Evolutionary conservation across 2,888 invertebrate genomes (phyloP), one percentile per base, ranked within the genome.

Genomic region (Mythimna vitellina): DNA sequence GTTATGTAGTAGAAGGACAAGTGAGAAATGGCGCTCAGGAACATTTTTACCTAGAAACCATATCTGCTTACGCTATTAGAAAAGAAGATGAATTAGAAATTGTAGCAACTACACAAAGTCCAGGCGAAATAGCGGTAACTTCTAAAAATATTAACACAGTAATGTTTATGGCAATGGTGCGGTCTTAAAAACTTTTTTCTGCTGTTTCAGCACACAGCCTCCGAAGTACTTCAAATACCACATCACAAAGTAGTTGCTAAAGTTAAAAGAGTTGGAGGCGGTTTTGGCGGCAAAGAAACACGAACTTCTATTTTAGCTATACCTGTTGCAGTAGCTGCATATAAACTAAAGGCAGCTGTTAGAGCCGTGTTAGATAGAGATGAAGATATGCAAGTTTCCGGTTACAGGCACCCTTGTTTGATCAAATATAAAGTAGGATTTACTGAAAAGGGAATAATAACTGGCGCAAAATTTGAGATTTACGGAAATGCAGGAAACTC

Each of bases 11-110:
- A 53, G 97, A 98, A 90, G 98, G 98, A 0, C 97, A 97, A 85
- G 94, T 97, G 66, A 95, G 97, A 87, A 97, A 97, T 74, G 98
- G 98, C 5, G 98, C 98, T 0, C 99, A 99, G 92, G 99, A 99
- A 90, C 99, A 99, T 91, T 99, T 99, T 93, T 99, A 99, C 91
- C 93, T 99, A 85, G 99, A 99, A 94, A 98, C 99, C 0, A 96
- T 97, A 46, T 96, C 97, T 49, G 95, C 97, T 20, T 94, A 97
- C 71, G 97, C 96, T 0, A 97, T 98, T 0, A 97, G 97, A 83
- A 97, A 97, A 86, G 98, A 98, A 90, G 97, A 98, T 81, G 99
- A 99, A 92, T 93, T 99, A 73, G 99, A 99, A 92, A 93, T 99
- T 42, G 97, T 97, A 83, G 97, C 97, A 71, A 97, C 98, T 0